phyloP scores from a whole-genome alignment of 2,888 invertebrate genomes.

The Drosophila peninsularis region DNA sequence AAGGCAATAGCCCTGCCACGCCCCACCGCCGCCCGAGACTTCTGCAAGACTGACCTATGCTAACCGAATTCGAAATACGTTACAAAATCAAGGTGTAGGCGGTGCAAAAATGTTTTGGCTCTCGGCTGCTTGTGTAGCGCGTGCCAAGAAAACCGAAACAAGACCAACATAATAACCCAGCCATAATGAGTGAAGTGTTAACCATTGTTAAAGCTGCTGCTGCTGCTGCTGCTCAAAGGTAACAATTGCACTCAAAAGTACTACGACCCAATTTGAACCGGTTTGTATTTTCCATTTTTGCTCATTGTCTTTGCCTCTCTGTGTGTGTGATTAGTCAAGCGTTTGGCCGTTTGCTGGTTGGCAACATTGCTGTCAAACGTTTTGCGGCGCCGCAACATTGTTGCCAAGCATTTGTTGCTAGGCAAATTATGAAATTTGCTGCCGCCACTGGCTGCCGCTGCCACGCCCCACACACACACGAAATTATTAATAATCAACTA shows the following conservation, averaged over 20 bases:
- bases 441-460: background rate
- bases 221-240: constrained; percentile 63
- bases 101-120: constrained; percentile 8
- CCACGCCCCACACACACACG: constrained; percentile 39
- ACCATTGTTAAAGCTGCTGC: constrained; percentile 40
- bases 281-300: constrained; percentile 62
- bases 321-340: constrained; percentile 30
- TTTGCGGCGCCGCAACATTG: constrained; percentile 15
- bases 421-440: constrained; percentile 66
- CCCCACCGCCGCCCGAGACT: background rate
- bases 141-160: constrained; percentile 71
- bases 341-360: constrained; percentile 10
- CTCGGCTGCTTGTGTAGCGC: constrained; percentile 43
- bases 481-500: constrained; percentile 45
- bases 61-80: constrained; percentile 67
- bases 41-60: constrained; percentile 63
- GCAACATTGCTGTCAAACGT: constrained; percentile 51
- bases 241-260: constrained; percentile 82
- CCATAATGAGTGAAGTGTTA: constrained; percentile 65
- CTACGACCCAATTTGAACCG: constrained; percentile 83
- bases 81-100: constrained; percentile 63
- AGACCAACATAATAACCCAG: constrained; percentile 68
- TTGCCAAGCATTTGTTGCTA: constrained; percentile 66
- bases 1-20: constrained; percentile 53
- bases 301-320: constrained; percentile 31